These are phyloP conservation scores for Drosophila algonquin DNA, from an alignment of 2,888 invertebrate species.

Conservation along the genomic window DNA sequence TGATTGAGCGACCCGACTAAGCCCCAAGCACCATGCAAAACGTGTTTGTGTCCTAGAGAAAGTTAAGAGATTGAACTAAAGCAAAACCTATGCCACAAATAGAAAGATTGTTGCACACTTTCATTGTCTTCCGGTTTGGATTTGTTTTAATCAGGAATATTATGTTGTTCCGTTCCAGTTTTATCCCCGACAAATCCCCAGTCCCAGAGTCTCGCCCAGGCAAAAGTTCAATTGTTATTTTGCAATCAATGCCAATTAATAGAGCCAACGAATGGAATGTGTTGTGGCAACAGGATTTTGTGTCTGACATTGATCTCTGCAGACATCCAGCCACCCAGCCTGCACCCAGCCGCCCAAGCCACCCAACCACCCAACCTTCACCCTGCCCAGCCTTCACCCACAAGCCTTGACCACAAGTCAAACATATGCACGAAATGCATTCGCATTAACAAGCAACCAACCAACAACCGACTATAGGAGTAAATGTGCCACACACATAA, in stretches of 20 bases:
- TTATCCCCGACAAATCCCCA: no score
- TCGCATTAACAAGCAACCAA: slow-evolving; percentile 38
- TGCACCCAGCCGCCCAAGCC: slow-evolving; percentile 1
- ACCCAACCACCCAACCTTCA: background rate
- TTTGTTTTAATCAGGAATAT: no score
- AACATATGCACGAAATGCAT: slow-evolving; percentile 49
- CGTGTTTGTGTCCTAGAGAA: background rate
- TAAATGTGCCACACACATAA: slow-evolving; percentile 7
- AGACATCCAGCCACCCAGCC: background rate
- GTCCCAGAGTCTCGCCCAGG: background rate
- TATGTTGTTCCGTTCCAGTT: no score
- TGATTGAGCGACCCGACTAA: no score
- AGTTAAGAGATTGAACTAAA: no score
- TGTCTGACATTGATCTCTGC: slow-evolving; percentile 52
- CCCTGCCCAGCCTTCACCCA: slow-evolving; percentile 3
- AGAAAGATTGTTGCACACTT: no score
- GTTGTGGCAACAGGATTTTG: slow-evolving; percentile 62
- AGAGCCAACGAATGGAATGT: slow-evolving; percentile 56
- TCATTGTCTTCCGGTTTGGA: no score
- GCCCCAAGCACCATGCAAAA: no score
- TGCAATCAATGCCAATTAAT: slow-evolving; percentile 73
- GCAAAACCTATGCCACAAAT: no score
- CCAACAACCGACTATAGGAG: slow-evolving; percentile 35
- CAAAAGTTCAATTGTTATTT: slow-evolving; percentile 70
- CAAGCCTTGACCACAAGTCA: slow-evolving; percentile 43